A percentile compares a stretch with the other conserved stretches of the same genome.
Conservation (phyloP, 1,140 invertebrate genomes). For the Odontomachus brunneus region DNA sequence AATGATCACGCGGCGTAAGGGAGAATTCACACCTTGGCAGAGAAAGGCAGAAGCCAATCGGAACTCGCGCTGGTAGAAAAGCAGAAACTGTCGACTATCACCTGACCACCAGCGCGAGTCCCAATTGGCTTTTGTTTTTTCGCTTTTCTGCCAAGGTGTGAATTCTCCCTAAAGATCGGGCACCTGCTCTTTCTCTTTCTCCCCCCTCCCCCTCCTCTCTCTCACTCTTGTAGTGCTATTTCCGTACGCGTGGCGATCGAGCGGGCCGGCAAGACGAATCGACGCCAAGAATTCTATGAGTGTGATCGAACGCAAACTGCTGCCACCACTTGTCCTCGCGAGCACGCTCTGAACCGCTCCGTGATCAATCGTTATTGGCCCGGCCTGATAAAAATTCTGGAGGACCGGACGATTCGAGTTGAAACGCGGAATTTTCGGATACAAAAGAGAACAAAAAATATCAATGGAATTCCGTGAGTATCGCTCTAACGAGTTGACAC, state of each 20-base stretch:
- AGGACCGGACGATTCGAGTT: neutral
- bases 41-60: no score
- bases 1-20: constrained; percentile 62
- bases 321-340: neutral
- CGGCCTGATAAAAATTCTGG: neutral
- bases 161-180: constrained; percentile 60
- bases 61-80: no score
- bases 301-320: constrained; percentile 38
- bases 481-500: neutral
- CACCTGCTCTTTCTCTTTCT: constrained; percentile 37
- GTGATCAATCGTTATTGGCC: neutral
- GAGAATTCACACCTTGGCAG: no score
- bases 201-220: constrained; percentile 1
- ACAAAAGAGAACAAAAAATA: neutral
- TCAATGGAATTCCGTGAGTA: no score
- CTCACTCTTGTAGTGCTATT: constrained; percentile 60
- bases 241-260: constrained; percentile 53
- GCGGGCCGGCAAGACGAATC: constrained; percentile 51
- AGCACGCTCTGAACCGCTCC: constrained; percentile 17
- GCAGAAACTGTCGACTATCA: no score
- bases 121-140: no score
- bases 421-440: neutral
- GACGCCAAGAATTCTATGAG: constrained; percentile 53
- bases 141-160: no score
- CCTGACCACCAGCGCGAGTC: no score